Evolutionary conservation across 2,113 vertebrate species (phyloP).

Genomic region (Petromus typicus): DNA sequence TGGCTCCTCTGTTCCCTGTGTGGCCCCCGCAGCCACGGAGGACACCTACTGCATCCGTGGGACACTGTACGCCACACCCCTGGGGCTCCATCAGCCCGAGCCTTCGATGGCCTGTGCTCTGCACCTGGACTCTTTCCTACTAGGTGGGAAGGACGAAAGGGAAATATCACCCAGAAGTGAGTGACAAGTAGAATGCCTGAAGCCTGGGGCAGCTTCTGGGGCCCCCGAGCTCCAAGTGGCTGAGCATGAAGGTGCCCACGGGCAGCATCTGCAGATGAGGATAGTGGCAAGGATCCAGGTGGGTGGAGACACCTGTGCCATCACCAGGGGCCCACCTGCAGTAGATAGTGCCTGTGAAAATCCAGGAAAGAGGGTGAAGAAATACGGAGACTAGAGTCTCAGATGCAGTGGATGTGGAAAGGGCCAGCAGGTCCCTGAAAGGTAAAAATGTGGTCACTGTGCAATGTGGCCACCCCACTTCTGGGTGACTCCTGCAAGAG

Average conservation of each 20-base stretch:
- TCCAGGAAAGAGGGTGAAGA: not conserved
- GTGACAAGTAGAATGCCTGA: too few relatives aligned
- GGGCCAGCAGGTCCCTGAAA: not conserved
- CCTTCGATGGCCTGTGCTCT: not conserved
- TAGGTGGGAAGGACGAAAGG: too few relatives aligned
- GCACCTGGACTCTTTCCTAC: not conserved
- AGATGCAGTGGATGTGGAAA: not conserved
- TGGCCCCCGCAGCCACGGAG: too few relatives aligned
- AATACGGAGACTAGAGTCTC: not conserved
- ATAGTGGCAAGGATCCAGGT: too few relatives aligned
- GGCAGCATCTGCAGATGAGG: not conserved
- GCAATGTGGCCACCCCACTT: accelerated
- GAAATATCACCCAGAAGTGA: too few relatives aligned
- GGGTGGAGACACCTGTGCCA: not conserved
- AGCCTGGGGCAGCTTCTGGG: not conserved
- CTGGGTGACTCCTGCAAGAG: not conserved
- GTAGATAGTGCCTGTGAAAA: not conserved
- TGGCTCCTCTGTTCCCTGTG: too few relatives aligned
- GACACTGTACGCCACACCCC: not conserved
- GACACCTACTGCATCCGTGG: too few relatives aligned
- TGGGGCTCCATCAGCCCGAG: not conserved
- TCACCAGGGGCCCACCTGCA: not conserved
- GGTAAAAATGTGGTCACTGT: not conserved
- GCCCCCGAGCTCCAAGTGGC: not conserved
- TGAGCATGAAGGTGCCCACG: not conserved